Base-by-base conservation (phyloP, 2,888 invertebrate genomes). In the Drosophila limbata region DNA sequence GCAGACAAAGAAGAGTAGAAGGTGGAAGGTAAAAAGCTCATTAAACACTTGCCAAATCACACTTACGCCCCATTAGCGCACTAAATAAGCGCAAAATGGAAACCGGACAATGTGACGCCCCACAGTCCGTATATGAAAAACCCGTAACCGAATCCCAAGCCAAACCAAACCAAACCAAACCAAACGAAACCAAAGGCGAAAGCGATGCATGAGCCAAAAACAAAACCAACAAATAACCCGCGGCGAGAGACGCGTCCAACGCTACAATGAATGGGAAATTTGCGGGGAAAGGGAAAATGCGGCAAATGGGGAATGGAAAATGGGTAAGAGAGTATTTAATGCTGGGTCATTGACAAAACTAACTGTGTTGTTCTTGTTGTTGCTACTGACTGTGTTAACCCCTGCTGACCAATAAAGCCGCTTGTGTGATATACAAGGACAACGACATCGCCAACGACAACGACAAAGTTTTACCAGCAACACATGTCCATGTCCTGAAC, bases 381-480 rank as follows among this genome's bases (percentile, higher is more conserved):
- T 69, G 50, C 40, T 42, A 37, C 8, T 68, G 51, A 47, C 67
- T 59, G 61, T 69, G 65, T 74, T 86, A 85, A 84, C 86, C 85
- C 81, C 85, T 79, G 83, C 84, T 85, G 87, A 87, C 87, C 85
- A 86, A 85, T 87, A 86, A 87, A 87, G 85, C 87, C 87, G 85
- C 87, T 86, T 84, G 81, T 84, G 86, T 84, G 87, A 87, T 84
- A 78, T 73, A 76, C 81, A 79, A 82, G 77, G 77, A 78, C 79
- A 84, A 79, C 73, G 73, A 69, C 74, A 79, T 70, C 25, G 55
- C 72, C 80, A 80, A 84, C 78, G 74, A 75, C 80, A 85, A 80
- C 74, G 78, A 68, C 75, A 81, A 79, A 84, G 69, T 79, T 84
- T 81, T 63, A 63, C 69, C 73, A 77, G 74, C 75, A 85, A 83